A percentile compares a stretch with the other conserved stretches of the same genome.
Conservation (phyloP, 2,797 vertebrate species). For the Mareca strepera region DNA sequence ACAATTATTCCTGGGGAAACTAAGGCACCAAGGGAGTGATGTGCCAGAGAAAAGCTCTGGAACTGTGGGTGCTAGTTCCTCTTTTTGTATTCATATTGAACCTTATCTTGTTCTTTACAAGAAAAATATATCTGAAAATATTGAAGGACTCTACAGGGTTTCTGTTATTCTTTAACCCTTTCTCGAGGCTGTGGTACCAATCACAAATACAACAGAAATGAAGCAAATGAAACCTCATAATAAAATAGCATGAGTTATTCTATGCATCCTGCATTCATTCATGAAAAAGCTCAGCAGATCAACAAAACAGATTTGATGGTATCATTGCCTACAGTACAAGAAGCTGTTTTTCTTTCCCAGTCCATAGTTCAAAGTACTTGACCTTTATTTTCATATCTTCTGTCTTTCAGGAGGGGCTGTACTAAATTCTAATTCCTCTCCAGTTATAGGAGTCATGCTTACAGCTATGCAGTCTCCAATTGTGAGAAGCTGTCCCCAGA, state of each 20-base stretch:
- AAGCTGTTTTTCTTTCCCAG: conserved; percentile 10
- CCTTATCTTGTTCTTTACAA: neutral
- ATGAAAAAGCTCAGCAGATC: neutral
- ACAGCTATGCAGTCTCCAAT: neutral
- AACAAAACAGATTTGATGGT: neutral
- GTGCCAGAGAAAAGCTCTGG: neutral
- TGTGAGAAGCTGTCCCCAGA: conserved; percentile 20
- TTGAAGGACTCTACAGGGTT: neutral
- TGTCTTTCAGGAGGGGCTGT: neutral
- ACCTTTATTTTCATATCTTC: conserved; percentile 20
- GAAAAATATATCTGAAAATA: neutral
- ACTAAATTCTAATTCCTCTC: neutral
- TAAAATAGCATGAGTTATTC: neutral
- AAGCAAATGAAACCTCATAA: neutral
- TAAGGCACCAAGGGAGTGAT: neutral
- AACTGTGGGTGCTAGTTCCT: neutral
- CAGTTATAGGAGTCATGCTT: neutral
- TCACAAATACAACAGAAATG: neutral
- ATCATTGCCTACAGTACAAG: neutral
- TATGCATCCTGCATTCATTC: neutral
- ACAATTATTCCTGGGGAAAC: neutral
- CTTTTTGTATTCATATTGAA: neutral
- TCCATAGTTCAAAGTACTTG: conserved; percentile 21
- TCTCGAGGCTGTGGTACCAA: neutral
- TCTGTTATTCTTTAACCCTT: neutral